Percentiles rank a stretch among this genome's conserved stretches.
These are phyloP conservation scores for Drosophila neoperkinsi DNA, from an alignment of 2,888 invertebrate genomes.

Conservation along the genomic window DNA sequence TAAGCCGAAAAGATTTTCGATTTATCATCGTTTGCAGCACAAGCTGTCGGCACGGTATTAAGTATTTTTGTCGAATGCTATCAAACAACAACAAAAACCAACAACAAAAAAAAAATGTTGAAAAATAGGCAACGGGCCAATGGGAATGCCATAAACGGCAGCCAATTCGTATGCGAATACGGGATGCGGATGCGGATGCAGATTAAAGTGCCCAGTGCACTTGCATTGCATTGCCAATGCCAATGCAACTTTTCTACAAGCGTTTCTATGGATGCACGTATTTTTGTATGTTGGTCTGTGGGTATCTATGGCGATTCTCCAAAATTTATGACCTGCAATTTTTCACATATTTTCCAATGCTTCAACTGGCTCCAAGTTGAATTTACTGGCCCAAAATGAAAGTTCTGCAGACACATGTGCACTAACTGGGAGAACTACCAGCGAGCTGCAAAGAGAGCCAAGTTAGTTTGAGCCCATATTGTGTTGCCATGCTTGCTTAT, in stretches of 20 bases:
- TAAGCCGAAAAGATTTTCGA: conserved; percentile 78
- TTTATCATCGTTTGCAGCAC: conserved; percentile 77
- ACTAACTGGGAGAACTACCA: neutral
- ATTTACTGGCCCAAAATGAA: conserved; percentile 51
- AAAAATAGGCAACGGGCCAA: conserved; percentile 34
- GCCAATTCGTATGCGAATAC: conserved; percentile 49
- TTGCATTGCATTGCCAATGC: conserved; percentile 28
- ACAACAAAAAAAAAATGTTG: conserved; percentile 4
- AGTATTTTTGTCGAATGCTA: conserved; percentile 59
- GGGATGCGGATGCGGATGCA: conserved; percentile 23
- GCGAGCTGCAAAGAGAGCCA: neutral
- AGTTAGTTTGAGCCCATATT: neutral
- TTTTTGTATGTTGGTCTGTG: conserved; percentile 26
- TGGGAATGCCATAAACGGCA: conserved; percentile 60
- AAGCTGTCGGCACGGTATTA: conserved; percentile 75
- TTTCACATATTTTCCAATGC: conserved; percentile 79
- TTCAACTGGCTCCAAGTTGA: conserved; percentile 61
- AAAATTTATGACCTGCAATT: conserved; percentile 77
- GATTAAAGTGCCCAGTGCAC: conserved; percentile 17
- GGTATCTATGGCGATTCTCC: conserved; percentile 37
- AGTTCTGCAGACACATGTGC: conserved; percentile 40
- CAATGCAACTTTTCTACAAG: conserved; percentile 44
- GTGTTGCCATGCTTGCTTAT: neutral
- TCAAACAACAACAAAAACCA: conserved; percentile 31
- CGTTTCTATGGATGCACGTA: conserved; percentile 11